A percentile compares a stretch with the other conserved stretches of the same genome.
These are phyloP conservation scores for Echinarachnius parma DNA, from an alignment of 53 echinoderm and acorn worm genomes.

Conservation along the genomic window DNA sequence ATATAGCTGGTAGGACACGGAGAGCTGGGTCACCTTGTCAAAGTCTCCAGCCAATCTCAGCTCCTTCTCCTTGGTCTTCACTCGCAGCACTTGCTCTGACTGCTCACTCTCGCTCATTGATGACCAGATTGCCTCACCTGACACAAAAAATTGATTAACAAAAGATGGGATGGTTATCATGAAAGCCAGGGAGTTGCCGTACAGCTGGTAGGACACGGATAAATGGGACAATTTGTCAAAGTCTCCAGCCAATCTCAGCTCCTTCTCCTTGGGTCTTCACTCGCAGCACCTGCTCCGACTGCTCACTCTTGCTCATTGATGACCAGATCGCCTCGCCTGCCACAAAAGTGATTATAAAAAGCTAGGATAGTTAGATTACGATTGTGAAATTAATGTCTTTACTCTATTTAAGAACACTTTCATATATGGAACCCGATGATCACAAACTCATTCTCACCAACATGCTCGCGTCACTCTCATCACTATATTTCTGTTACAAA, in stretches of 20 bases:
- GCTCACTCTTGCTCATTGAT: constrained; percentile 88
- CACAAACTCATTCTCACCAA: too few relatives aligned
- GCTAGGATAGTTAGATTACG: too few relatives aligned
- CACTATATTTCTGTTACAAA: too few relatives aligned
- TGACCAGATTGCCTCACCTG: constrained; percentile 94
- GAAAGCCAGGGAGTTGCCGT: constrained; percentile 57
- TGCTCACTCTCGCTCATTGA: constrained; percentile 91
- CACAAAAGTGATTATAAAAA: too few relatives aligned
- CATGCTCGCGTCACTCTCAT: too few relatives aligned
- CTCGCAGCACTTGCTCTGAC: constrained; percentile 78
- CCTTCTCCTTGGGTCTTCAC: constrained; percentile 75
- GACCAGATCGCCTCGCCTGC: constrained; percentile 96
- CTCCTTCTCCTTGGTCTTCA: constrained; percentile 79
- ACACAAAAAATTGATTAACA: background rate
- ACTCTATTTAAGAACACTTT: too few relatives aligned
- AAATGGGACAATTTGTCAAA: constrained; percentile 67
- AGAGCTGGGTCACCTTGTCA: constrained; percentile 68
- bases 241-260: constrained; percentile 34
- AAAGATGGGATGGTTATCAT: constrained; percentile 31
- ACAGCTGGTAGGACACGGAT: constrained; percentile 66
- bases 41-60: constrained; percentile 39
- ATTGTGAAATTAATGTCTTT: too few relatives aligned
- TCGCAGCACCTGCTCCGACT: constrained; percentile 79
- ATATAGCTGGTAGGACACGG: constrained; percentile 69
- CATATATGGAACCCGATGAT: too few relatives aligned